phyloP scores from a whole-genome alignment of 1,140 invertebrate species.

The Triops cancriformis region DNA sequence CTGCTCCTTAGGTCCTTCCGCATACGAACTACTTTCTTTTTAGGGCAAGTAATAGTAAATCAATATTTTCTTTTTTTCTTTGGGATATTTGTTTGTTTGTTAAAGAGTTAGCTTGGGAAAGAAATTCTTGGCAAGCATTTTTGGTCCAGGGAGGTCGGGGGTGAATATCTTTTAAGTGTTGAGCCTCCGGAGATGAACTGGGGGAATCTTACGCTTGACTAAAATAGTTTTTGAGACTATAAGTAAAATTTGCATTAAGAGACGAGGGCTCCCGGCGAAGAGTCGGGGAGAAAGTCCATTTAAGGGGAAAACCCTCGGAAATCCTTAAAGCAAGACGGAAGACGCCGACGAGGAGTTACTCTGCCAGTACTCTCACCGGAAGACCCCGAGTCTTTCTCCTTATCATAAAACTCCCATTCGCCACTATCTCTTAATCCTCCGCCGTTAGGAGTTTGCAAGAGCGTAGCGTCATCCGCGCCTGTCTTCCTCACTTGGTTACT shows the following conservation, averaged over 20 bases:
- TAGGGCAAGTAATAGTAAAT: neutral
- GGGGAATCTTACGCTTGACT: neutral
- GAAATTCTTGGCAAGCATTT: neutral
- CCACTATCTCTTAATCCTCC: neutral
- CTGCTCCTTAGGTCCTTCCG: neutral
- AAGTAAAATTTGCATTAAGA: neutral
- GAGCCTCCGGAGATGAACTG: neutral
- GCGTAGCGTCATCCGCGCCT: neutral
- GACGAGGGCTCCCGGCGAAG: neutral
- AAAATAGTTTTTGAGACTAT: neutral
- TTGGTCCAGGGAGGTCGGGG: neutral
- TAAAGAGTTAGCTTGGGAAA: neutral
- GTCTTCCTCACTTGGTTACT: neutral
- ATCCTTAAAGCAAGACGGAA: constrained; percentile 6
- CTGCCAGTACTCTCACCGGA: neutral
- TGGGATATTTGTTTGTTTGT: neutral
- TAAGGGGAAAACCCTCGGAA: neutral
- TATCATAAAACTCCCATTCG: constrained; percentile 14
- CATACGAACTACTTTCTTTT: neutral
- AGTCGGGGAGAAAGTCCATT: neutral
- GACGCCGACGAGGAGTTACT: neutral
- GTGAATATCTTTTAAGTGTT: neutral
- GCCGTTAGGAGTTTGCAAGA: neutral
- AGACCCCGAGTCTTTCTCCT: neutral
- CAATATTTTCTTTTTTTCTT: neutral